Evolutionary conservation across 2,888 invertebrate genomes (phyloP), one percentile per base, ranked within the genome.

Genomic region (Napeogenes sylphis): DNA sequence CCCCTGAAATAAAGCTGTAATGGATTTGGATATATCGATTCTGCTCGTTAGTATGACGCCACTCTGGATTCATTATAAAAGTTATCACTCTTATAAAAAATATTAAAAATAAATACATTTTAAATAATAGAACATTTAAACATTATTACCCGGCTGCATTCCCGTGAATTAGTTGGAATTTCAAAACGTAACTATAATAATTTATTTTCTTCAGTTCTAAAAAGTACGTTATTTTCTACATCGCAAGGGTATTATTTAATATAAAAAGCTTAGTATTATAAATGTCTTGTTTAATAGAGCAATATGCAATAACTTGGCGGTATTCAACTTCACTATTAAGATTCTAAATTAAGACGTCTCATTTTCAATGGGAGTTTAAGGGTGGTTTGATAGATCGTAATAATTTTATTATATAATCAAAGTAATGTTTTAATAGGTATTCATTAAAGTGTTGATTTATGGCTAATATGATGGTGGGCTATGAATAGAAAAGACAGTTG

Each of bases 391-490:
- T 66, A 56, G 68, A 58, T 69, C 63, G 66, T 68, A 32, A 66
- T 55, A 51, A 60, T 66, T 68, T 68, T 69, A 66, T 66, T 62
- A 64, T 62, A 54, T 65, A 65, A 67, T 65, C 60, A 67, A 67
- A 62, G 58, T 65, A 55, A 59, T 64, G 61, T 64, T 64, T 62
- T 65, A 62, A 62, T 65, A 57, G 53, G 30, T 59, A 56, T 60
- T 60, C 65, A 67, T 69, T 66, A 66, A 66, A 66, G 47, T 53
- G 47, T 56, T 69, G 69, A 70, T 70, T 70, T 69, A 70, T 65
- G 55, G 60, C 57, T 63, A 45, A 65, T 69, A 46, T 30, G 21
- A 51, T 51, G 51, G 51, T 8, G 30, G 30, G 51, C 21, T 51
- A 51, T 51, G 30, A 51, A 51, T 51, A 51, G 51, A 47, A 47